Base-by-base conservation (phyloP, 2,888 invertebrate genomes). In the Sarcophaga subvicina region DNA sequence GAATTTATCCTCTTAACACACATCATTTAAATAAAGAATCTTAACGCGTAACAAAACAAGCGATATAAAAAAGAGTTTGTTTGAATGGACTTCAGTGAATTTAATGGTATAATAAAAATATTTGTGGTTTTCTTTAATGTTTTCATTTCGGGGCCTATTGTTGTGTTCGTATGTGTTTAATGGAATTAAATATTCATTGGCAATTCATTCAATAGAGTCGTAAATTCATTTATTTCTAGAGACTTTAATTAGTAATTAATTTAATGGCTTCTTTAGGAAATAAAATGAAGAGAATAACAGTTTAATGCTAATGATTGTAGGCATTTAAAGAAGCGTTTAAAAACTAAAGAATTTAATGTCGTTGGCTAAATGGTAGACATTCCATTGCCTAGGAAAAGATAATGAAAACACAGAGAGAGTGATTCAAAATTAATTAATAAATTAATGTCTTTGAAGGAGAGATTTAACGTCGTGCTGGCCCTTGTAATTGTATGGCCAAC, bases 131-230 rank as follows among this genome's bases (percentile, higher is more conserved):
- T 20, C 20, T 20, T 2, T 25, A 47, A 49, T 25, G 22, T n/a
- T 25, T 78, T 17, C 22, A 27, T 76, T 49, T 59, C 27, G 8
- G 64, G 37, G 37, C 37, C 8, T 63, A 37, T 37, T 37, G 37
- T 37, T 8, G 37, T 37, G 8, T 8, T 10, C 10, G 8, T 14
- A 14, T 10, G 14, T 17, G 25, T 54, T 27, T 47, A 64, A 54
- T 64, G 49, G 54, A 47, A 76, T 60, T 25, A 69, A 47, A 22
- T 11, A 67, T 77, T 77, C 69, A n/a, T 69, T 60, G 37, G 59
- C 60, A 67, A 45, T 59, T 67, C 8, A n/a, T 20, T 66, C 37
- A 10, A 37, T 14, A 12, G 54, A 14, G 54, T 54, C 54, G 54
- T 54, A 54, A 54, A 17, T 14, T 14, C 54, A 17, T 54, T 54